Percentiles rank a stretch among this genome's conserved stretches.
Evolutionary conservation across 2,113 vertebrate genomes (phyloP).

Genomic region (Rhynchomys soricoides): DNA sequence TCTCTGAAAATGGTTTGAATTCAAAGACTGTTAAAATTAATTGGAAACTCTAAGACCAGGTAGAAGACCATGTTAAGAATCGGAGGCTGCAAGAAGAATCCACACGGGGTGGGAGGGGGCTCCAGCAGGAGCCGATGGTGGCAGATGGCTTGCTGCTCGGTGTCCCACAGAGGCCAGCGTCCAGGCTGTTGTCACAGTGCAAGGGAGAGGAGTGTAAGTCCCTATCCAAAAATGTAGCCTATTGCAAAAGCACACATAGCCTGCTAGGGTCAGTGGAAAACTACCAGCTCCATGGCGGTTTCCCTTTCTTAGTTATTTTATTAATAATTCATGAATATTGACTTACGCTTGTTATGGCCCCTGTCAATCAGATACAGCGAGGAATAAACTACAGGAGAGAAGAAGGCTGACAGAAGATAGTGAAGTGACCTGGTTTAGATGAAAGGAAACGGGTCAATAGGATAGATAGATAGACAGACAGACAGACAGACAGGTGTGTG

Average conservation of each 20-base stretch:
- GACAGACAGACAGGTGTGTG: not conserved
- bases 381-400: not conserved
- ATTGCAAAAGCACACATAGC: not conserved
- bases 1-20: slow-evolving; percentile 23
- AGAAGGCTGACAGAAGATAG: not conserved
- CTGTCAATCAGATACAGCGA: not conserved
- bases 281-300: not conserved
- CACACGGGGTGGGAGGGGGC: not conserved
- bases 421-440: not conserved
- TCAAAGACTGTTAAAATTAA: slow-evolving; percentile 9
- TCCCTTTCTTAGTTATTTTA: not conserved
- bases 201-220: not conserved
- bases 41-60: not conserved
- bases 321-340: not conserved
- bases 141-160: not conserved
- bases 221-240: not conserved
- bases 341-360: not conserved
- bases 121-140: too few species aligned
- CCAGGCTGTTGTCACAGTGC: not conserved
- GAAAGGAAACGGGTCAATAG: not conserved
- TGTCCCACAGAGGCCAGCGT: not conserved
- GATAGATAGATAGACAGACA: not conserved
- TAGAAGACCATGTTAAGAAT: not conserved
- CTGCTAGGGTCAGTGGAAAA: not conserved
- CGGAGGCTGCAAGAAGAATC: not conserved